Percentiles rank a stretch among this genome's conserved stretches.
phyloP scores from a whole-genome alignment of 1,140 invertebrate genomes.

The Neodiprion lecontei region DNA sequence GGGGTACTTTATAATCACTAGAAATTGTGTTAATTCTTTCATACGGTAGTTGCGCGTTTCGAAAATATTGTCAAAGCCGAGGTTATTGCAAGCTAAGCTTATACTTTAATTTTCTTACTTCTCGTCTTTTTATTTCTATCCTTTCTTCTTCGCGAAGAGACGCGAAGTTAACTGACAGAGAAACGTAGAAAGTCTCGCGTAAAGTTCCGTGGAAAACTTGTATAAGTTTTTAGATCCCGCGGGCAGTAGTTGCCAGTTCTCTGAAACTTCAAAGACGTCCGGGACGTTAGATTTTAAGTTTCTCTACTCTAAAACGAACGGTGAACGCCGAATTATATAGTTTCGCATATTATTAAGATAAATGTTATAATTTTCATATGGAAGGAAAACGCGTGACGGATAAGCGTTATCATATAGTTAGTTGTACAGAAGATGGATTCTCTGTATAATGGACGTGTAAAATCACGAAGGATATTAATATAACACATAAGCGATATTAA shows the following conservation, averaged over 20 bases:
- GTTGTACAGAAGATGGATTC: no score
- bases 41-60: background rate
- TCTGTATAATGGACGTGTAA: background rate
- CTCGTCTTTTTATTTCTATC: background rate
- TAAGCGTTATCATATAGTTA: no score
- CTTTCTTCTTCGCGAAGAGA: background rate
- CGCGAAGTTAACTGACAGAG: background rate
- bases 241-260: background rate
- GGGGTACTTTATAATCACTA: background rate
- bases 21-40: background rate
- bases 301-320: background rate
- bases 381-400: no score
- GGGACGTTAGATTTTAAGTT: background rate
- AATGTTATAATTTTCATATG: no score
- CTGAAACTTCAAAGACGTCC: constrained; percentile 4
- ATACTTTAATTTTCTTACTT: background rate
- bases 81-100: background rate
- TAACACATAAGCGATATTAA: background rate
- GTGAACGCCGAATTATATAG: no score
- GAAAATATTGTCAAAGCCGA: background rate
- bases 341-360: no score
- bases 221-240: constrained; percentile 1
- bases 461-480: background rate
- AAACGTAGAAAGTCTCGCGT: background rate
- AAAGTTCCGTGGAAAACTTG: background rate